Conservation (phyloP, 2,797 vertebrate species). For the Paramormyrops hopkinsi region DNA sequence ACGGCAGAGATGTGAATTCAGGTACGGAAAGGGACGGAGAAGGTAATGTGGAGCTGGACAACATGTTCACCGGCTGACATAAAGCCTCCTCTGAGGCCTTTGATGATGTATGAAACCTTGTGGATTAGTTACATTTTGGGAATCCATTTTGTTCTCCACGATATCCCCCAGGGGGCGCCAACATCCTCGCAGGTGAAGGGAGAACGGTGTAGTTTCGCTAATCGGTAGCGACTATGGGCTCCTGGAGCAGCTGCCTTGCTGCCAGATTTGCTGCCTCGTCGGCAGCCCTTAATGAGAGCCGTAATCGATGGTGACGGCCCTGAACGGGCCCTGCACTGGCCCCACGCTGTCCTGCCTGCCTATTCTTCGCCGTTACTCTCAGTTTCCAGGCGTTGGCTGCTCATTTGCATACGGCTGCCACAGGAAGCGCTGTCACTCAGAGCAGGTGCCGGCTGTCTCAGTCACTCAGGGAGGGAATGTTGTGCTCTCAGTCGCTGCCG, state of each 20-base stretch:
- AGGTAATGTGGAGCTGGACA: background rate
- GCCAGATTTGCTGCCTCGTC: background rate
- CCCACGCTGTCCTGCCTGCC: background rate
- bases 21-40: background rate
- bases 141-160: background rate
- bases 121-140: background rate
- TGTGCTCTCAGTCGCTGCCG: background rate
- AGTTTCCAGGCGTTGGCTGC: conserved; percentile 19
- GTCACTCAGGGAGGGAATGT: background rate
- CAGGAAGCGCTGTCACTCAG: background rate
- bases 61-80: background rate
- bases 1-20: conserved; percentile 35
- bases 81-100: background rate
- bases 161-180: background rate
- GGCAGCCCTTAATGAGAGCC: background rate
- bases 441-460: conserved; percentile 1
- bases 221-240: background rate
- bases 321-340: background rate
- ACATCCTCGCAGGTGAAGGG: background rate
- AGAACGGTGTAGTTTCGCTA: background rate
- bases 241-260: background rate
- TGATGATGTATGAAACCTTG: background rate
- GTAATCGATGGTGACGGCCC: conserved; percentile 5
- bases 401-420: conserved; percentile 11
- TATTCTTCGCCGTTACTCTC: background rate